These are phyloP conservation scores for Orientallactaga bullata DNA, from an alignment of 2,113 vertebrate species.

Conservation along the genomic window DNA sequence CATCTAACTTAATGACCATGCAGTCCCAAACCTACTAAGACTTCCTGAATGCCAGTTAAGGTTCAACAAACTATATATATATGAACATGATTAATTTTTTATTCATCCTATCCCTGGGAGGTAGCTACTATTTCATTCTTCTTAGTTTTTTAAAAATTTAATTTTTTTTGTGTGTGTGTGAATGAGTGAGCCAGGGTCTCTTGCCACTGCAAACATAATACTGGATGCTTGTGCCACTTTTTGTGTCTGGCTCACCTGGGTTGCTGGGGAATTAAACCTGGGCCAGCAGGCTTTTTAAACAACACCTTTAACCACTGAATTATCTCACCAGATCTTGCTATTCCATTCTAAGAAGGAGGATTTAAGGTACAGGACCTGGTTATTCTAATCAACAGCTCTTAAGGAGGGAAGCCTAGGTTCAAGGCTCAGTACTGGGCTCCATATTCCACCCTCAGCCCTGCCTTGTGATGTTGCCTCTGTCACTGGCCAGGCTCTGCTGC, in stretches of 20 bases:
- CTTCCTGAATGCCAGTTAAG: neutral
- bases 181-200: too few species aligned
- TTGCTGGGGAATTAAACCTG: too few species aligned
- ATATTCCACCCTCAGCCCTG: rapidly evolving
- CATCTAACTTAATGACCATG: neutral
- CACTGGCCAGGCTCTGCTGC: neutral
- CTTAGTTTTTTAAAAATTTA: too few species aligned
- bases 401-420: neutral
- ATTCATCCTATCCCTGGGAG: rapidly evolving
- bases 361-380: neutral
- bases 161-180: too few species aligned
- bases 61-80: rapidly evolving
- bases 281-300: too few species aligned
- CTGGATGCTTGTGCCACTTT: too few species aligned
- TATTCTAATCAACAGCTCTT: neutral
- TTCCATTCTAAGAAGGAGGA: conserved; percentile 14
- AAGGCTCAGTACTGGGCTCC: too few species aligned
- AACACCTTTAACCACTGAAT: too few species aligned
- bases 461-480: neutral
- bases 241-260: too few species aligned
- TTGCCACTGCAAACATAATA: too few species aligned
- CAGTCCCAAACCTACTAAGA: neutral
- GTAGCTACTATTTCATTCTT: neutral
- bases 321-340: too few species aligned
- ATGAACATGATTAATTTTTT: neutral